A percentile compares a stretch with the other conserved stretches of the same genome.
Conservation (phyloP, 2,888 invertebrate species). For the Drosophila stalkeri region DNA sequence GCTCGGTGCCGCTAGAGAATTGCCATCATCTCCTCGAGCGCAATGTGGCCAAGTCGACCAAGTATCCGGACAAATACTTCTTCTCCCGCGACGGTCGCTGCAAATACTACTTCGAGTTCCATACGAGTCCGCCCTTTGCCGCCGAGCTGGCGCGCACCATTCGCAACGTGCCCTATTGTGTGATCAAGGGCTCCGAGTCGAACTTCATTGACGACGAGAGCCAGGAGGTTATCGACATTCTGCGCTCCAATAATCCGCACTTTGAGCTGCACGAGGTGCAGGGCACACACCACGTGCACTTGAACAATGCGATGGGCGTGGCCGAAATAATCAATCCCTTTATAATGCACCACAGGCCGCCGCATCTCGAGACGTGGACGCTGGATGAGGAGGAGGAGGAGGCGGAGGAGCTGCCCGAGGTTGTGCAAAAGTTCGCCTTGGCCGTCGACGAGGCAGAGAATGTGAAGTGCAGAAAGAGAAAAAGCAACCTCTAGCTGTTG, state of each 20-base stretch:
- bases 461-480: conserved; percentile 73
- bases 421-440: conserved; percentile 57
- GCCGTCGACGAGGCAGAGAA: conserved; percentile 62
- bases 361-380: conserved; percentile 73
- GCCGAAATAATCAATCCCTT: conserved; percentile 87
- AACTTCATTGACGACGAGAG: conserved; percentile 86
- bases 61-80: conserved; percentile 87
- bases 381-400: conserved; percentile 36
- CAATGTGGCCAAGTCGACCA: conserved; percentile 86
- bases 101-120: conserved; percentile 78
- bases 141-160: conserved; percentile 87
- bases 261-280: conserved; percentile 88
- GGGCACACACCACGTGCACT: conserved; percentile 91
- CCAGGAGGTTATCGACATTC: conserved; percentile 87
- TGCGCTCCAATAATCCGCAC: conserved; percentile 87
- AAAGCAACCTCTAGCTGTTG: conserved; percentile 82
- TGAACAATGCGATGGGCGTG: conserved; percentile 88
- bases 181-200: conserved; percentile 87
- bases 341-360: conserved; percentile 85
- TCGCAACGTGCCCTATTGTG: conserved; percentile 88
- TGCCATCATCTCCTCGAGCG: conserved; percentile 87
- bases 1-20: conserved; percentile 87
- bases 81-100: conserved; percentile 83
- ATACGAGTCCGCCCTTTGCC: conserved; percentile 85
- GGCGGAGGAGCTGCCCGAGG: conserved; percentile 33